Base-by-base conservation (phyloP, 1,140 invertebrate species). In the Helicoverpa zea region DNA sequence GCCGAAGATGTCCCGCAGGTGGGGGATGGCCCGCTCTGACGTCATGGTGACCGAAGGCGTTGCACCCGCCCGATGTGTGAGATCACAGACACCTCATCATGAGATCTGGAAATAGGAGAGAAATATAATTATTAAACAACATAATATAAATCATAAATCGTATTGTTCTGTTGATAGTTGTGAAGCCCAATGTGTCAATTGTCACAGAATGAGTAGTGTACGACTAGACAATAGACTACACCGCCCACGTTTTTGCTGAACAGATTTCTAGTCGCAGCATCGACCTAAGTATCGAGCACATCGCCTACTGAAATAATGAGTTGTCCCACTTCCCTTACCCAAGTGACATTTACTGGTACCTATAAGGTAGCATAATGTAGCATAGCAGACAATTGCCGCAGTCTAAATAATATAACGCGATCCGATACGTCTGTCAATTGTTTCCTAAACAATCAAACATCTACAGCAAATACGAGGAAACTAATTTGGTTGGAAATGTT, bases 1-100 rank as follows among this genome's bases (percentile, higher is more conserved):
- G n/a, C 96, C 96, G 87, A 97, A 97, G 86, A 97, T 97, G 87
- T 97, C 97, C 80, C 96, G 91, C 74, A 97, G 91, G 83, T 97
- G 96, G 23, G 97, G 97, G 84, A 97, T 97, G 86, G 96, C 96
- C 58, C 96, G 94, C 79, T 97, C 96, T 29, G 96, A 96, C 51
- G 96, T 96, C 93, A 95, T 95, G 23, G 74, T 89, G 88, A 64
- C 59, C 75, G 86, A 64, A 64, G 87, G 86, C 91, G 89, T 70
- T 66, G 76, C 79, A 86, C 85, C 88, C 89, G 89, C 89, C 87
- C 72, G 68, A 43, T 74, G 63, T 82, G 79, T 73, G 82, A 73
- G 85, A 90, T 94, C 89, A 94, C 86, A 88, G 89, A 87, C 89
- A 90, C 87, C 88, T 91, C 93, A 94, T 94, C 77, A 73, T 91